phyloP scores from a whole-genome alignment of 1,140 invertebrate species.

The Pogonomyrmex barbatus region DNA sequence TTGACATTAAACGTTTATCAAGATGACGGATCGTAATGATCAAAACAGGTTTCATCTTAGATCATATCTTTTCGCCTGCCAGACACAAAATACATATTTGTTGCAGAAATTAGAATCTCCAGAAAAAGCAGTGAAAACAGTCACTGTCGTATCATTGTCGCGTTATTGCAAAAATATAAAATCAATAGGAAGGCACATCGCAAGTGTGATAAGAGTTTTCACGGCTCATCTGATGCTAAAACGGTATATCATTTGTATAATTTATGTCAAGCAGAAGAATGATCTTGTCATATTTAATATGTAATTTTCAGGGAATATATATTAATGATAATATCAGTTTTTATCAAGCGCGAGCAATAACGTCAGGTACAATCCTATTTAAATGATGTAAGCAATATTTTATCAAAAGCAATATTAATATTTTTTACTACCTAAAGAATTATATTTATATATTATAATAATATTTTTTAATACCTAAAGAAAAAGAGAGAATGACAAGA shows the following conservation, averaged over 20 bases:
- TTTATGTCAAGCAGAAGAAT: not conserved
- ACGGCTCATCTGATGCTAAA: not conserved
- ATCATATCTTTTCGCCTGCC: slow-evolving; percentile 15
- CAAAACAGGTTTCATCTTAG: not conserved
- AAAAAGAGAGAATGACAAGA: not conserved
- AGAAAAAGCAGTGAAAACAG: not conserved
- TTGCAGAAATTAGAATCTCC: not conserved
- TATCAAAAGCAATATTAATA: not conserved
- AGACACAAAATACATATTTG: not conserved
- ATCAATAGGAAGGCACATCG: not conserved
- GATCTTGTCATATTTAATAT: not conserved
- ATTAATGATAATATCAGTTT: not conserved
- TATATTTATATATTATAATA: too few relatives aligned
- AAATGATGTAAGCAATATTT: not conserved
- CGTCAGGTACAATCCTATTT: not conserved
- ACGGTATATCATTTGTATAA: not conserved
- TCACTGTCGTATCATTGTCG: slow-evolving; percentile 19
- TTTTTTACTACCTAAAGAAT: not conserved
- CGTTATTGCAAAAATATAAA: not conserved
- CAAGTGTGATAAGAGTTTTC: slow-evolving; percentile 19
- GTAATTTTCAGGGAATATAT: not conserved
- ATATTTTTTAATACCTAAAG: not conserved
- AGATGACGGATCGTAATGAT: not conserved
- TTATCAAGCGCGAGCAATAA: not conserved
- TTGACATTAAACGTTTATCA: not conserved